Base-by-base conservation (phyloP, 2,113 vertebrate species). In the Podiceps cristatus region DNA sequence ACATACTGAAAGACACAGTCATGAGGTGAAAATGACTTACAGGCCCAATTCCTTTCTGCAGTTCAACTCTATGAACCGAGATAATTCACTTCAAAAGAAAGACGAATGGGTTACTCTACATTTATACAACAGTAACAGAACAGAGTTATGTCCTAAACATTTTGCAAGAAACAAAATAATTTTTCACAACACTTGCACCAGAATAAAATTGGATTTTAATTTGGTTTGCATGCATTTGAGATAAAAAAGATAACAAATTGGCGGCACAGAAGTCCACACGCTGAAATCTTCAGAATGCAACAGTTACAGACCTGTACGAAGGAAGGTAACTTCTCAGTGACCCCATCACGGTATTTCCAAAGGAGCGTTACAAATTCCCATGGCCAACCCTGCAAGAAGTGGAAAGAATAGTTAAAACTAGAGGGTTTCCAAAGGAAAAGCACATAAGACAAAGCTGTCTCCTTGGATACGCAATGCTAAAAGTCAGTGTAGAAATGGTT, bases 291-390 rank as follows among this genome's bases (percentile, higher is more conserved):
- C 27, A 91, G 58, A 95, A 90, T 4, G 22, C 53, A 82, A n/a
- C 15, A n/a, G 23, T 93, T 90, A 96, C 97, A 95, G 50, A 97
- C 78, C 97, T 93, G 90, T 63, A 84, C 25, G 25, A 86, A 83
- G 37, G 33, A 79, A 90, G 13, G 56, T 25, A 31, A 44, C 40
- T 77, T 72, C 77, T 89, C 75, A 90, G 72, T 3, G 12, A 60
- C 44, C 62, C 68, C 47, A 74, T 88, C 64, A 88, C 9, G n/a
- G 19, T 71, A 75, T 79, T 73, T 94, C 52, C 86, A 89, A 73
- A 88, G 52, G 55, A 89, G 89, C 0, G 8, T 77, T 80, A 89
- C 40, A 83, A 90, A 63, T 72, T 89, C 45, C 88, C 91, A 88
- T 77, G 55, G 71, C 42, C 75, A 93, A 52, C 74, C 92, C 95